Percentiles rank a stretch among this genome's conserved stretches.
Evolutionary conservation across 2,797 vertebrate species (phyloP).

Genomic region (Sebastes ruberrimus): DNA sequence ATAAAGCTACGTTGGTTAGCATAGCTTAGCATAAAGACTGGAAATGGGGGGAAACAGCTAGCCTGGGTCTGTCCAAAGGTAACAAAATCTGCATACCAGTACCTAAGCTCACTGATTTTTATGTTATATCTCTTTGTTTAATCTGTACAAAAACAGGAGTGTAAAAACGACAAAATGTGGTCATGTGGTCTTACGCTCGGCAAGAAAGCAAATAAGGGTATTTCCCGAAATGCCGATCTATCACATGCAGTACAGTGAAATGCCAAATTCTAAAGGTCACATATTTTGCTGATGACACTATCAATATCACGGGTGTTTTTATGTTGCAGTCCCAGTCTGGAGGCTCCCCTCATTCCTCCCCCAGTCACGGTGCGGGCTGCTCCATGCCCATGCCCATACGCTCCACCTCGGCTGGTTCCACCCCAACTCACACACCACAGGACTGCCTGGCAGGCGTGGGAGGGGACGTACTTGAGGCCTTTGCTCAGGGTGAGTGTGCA

Average conservation of each 20-base stretch:
- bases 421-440: slow-evolving; percentile 91
- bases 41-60: neutral
- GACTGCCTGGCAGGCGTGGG: slow-evolving; percentile 88
- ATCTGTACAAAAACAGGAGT: neutral
- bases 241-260: neutral
- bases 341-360: slow-evolving; percentile 91
- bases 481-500: slow-evolving; percentile 87
- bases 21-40: neutral
- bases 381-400: slow-evolving; percentile 93
- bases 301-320: neutral
- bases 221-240: neutral
- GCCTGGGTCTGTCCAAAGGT: neutral
- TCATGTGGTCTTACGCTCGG: neutral
- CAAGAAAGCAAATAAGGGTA: neutral
- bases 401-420: slow-evolving; percentile 92
- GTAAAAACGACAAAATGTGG: too few species aligned
- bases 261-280: neutral
- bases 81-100: neutral
- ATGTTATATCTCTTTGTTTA: neutral
- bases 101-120: neutral
- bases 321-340: slow-evolving; percentile 87
- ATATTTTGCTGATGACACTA: neutral
- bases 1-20: neutral
- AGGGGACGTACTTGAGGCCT: slow-evolving; percentile 92
- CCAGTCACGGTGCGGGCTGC: slow-evolving; percentile 89